Evolutionary conservation across 2,797 vertebrate species (phyloP), one percentile per base, ranked within the genome.

Genomic region (Cossypha niveicapilla): DNA sequence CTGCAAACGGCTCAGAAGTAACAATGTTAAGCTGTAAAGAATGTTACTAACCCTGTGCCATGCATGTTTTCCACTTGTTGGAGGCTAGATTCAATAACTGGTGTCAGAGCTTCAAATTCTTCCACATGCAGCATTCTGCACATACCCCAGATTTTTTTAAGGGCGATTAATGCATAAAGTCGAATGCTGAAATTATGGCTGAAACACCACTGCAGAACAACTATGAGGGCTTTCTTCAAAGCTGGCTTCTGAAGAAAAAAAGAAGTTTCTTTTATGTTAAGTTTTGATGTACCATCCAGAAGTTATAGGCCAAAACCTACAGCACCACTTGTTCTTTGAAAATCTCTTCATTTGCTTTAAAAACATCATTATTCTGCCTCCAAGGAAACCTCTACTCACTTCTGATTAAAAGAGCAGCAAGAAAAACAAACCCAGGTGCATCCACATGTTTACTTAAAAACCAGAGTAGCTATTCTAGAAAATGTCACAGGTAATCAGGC

Each of bases 111-210:
- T 4, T 95, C 97, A n/a, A 98, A 97, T 68, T 97, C 98, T 25
- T 97, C 97, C 1, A 95, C 25, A 0, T n/a, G 80, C 37, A 95
- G 93, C 10, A 56, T 50, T 54, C 95, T 98, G 73, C 98, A 98
- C 95, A 99, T 94, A 57, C 68, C 90, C 99, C 99, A 99, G n/a
- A 98, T 98, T 84, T 98, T 98, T 97, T 98, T 99, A 84, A 99
- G 98, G 8, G 99, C 98, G 13, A 99, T 71, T 41, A 99, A 96
- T 0, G 99, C 99, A 13, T 99, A 99, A n/a, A 99, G 98, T 18
- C 99, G 98, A 62, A 99, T 97, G 0, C 98, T 99, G 94, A 99
- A 99, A 94, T 99, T 99, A 94, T 99, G 99, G 93, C 97, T 99
- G 96, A 99, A 98, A 91, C 99, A 99, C 98, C 98, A 99, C 95